Percentiles rank a stretch among this genome's conserved stretches.
Conservation (phyloP, 2,888 invertebrate genomes). For the Cremastobaeus sp. region DNA sequence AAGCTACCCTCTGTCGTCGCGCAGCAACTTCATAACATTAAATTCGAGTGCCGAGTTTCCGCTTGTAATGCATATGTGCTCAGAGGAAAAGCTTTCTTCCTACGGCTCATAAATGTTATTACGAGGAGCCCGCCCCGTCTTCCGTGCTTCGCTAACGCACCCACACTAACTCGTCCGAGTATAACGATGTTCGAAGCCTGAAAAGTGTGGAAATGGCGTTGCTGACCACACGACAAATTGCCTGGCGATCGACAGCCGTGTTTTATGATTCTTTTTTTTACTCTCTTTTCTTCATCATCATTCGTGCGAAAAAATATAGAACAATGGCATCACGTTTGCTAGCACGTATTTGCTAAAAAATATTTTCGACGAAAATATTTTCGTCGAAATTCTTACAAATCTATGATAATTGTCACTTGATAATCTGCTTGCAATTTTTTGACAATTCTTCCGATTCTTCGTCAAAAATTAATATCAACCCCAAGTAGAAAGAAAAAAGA, state of each 20-base stretch:
- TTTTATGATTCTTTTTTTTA: slow-evolving; percentile 13
- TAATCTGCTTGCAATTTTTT: too few species aligned
- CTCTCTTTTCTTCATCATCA: background rate
- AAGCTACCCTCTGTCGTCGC: slow-evolving; percentile 54
- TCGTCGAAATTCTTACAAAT: too few species aligned
- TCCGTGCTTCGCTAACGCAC: slow-evolving; percentile 29
- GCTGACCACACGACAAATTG: slow-evolving; percentile 68
- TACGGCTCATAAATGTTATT: slow-evolving; percentile 59
- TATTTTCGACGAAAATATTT: too few species aligned
- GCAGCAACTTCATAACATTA: slow-evolving; percentile 57
- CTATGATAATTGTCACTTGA: too few species aligned
- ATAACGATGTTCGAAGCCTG: slow-evolving; percentile 58
- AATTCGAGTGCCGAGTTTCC: slow-evolving; percentile 56
- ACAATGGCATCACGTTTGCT: slow-evolving; percentile 5
- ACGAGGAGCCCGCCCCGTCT: slow-evolving; percentile 41
- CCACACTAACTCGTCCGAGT: slow-evolving; percentile 33
- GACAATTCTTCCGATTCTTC: too few species aligned
- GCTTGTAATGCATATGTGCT: slow-evolving; percentile 60
- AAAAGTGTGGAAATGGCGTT: slow-evolving; percentile 66
- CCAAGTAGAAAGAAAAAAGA: too few species aligned
- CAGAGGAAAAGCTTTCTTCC: slow-evolving; percentile 50
- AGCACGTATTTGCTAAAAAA: slow-evolving; percentile 1
- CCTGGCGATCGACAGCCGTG: slow-evolving; percentile 64
- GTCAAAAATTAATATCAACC: too few species aligned
- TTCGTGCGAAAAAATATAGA: slow-evolving; percentile 8